Base-by-base conservation (phyloP, 2,113 vertebrate genomes). In the Malurus alboscapulatus region DNA sequence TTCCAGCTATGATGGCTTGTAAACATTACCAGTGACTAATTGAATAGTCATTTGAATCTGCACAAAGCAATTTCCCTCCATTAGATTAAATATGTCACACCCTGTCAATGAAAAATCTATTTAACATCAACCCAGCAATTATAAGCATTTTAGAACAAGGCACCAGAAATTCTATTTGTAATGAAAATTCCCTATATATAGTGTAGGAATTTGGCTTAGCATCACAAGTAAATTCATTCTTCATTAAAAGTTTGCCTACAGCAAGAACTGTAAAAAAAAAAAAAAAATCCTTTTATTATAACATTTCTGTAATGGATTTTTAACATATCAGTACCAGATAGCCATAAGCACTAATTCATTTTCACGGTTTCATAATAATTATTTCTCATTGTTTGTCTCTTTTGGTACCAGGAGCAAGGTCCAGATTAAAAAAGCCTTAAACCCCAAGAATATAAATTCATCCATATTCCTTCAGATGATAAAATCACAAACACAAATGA, bases 1-100 rank as follows among this genome's bases (percentile, higher is more conserved):
- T 93, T 93, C 77, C 75, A 90, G 78, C 40, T 69, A 87, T 47
- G 82, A 91, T n/a, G 72, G 32, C 51, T 94, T 85, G 71, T 80
- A 96, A 96, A 96, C 66, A 92, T 51, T 85, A 63, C 24, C n/a
- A 92, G 59, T 59, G 90, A 94, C 58, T 93, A 95, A 94, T 62
- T 7, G 9, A 44, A 89, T 63, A 92, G 84, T 77, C 30, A 73
- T 76, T 91, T 92, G 67, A 96, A 38, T 73, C 55, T 77, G 47
- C 68, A 94, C 62, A 76, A 89, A 95, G 87, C 75, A 80, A 93
- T 94, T 94, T 95, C 75, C 84, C 44, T 94, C 71, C 50, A 81
- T 90, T 90, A 96, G 36, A 93, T 84, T 87, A 92, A 94, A 79
- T 29, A 84, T 62, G 82, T 91, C 82, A 94, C 82, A 91, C 75